Base-by-base conservation (phyloP, 1,140 invertebrate genomes). In the Drosophila auraria region DNA sequence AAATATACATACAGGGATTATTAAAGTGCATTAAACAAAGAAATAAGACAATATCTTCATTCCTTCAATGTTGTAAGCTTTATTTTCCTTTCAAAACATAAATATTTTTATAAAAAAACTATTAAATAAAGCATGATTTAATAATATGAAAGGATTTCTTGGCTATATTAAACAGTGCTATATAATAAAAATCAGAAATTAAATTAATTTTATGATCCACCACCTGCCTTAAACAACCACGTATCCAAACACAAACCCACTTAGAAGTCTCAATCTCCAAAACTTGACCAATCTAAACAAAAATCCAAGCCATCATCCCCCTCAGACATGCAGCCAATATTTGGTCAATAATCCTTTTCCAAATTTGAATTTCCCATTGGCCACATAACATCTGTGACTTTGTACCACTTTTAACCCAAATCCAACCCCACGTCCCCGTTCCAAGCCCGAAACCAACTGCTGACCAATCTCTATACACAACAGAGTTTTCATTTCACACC, bases 341-440 rank as follows among this genome's bases (percentile, higher is more conserved):
- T 63, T 58, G 54, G 53, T 56, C 68, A 73, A 70, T 87, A 83
- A 89, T 87, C 77, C 66, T 74, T 82, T 76, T 51, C 51, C 54
- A 69, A 79, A 80, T 79, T 77, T 87, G 68, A 72, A 87, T 87
- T 80, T 77, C 56, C 54, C 65, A 59, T 60, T 79, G 70, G 75
- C 56, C 58, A 42, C 30, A 56, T 36, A 78, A 50, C 84, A 87
- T 79, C 61, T 87, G 83, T 56, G 65, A 68, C 83, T 66, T 69
- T 71, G 63, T 70, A 57, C 40, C 68, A 36, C 50, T 57, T 69
- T 49, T 11, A 56, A 27, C 64, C 64, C 20, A 33, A 66, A 66
- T 61, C 54, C 61, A 36, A 11, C 23, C 20, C 20, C 54, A 40
- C 3, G n/a, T 4, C 0, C 1, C n/a, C 36, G 33, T 12, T 30